Base-by-base conservation (phyloP, 1,140 invertebrate species). In the Zaprionus africanus region DNA sequence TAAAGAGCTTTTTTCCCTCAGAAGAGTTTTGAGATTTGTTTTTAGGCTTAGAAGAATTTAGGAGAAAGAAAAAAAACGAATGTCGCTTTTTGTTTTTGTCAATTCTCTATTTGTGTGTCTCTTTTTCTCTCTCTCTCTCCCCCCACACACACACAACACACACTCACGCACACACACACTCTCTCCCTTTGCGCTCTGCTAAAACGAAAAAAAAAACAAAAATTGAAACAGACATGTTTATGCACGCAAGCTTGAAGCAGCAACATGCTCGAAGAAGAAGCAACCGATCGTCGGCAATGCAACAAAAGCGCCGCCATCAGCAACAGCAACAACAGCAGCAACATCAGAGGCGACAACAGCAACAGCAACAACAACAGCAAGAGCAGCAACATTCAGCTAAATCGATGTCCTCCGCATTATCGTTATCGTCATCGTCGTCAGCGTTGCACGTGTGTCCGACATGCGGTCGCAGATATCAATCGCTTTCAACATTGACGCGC, bases 381-480 rank as follows among this genome's bases (percentile, higher is more conserved):
- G 51, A 26, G 46, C 61, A 49, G n/a, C 46, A 51, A 13, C 22
- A 51, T 51, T 12, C 19, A 51, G 11, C 12, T 24, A 51, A 51
- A 51, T 13, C n/a, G 51, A 22, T 28, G 24, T 41, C 26, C 22
- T 49, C 63, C 5, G 15, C 36, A 17, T 66, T 60, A n/a, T 34
- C 70, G 17, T 57, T 38, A 6, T 49, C 60, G 43, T 53, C 28
- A 31, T 7, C 41, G 17, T 43, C 43, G 53, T 34, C 60, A n/a
- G 17, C 57, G 26, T 74, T 77, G 26, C 83, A 77, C 92, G 90
- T 90, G 91, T 95, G 95, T 82, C 93, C 93, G 5, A 94, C 93
- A 56, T 94, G 94, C 79, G 90, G 87, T 64, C 94, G 94, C 73
- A 92, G 92, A 66, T 95, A 95, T 88, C 93, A 93, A 85, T 81